Conservation (phyloP, 2,888 invertebrate genomes). For the Conistra vaccinii region DNA sequence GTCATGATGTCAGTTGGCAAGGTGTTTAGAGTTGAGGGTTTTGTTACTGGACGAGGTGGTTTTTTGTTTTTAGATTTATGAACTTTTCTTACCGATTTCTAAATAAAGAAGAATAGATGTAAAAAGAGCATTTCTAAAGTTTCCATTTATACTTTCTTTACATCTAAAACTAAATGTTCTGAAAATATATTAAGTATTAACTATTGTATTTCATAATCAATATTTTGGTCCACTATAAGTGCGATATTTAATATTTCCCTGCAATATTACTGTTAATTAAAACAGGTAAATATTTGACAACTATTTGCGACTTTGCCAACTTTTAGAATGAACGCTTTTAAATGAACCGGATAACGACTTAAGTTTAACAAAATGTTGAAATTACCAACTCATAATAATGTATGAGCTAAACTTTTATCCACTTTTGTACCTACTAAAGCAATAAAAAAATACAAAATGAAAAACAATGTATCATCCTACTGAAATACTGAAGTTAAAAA, state of each 20-base stretch:
- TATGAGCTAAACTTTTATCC: not conserved
- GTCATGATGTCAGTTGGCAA: not conserved
- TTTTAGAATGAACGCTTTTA: not conserved
- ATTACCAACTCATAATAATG: not conserved
- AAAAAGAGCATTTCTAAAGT: too few species aligned
- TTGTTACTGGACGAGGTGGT: not conserved
- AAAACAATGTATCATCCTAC: constrained; percentile 17
- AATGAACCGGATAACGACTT: not conserved
- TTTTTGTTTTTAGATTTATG: not conserved
- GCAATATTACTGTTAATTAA: too few species aligned
- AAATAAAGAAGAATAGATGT: not conserved
- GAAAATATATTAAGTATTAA: too few species aligned
- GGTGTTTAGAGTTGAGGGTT: not conserved
- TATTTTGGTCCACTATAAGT: too few species aligned
- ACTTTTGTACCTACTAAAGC: not conserved
- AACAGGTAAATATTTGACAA: too few species aligned
- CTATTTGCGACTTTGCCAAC: too few species aligned
- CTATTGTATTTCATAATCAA: too few species aligned
- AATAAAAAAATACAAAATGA: constrained; percentile 17
- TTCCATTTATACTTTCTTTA: too few species aligned
- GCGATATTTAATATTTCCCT: too few species aligned
- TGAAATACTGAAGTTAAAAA: constrained; percentile 18
- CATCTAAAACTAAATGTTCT: too few species aligned
- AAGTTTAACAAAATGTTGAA: constrained; percentile 5
- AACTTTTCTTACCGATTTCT: not conserved